Conservation (phyloP, 2,888 invertebrate genomes). For the Apotomis capreana region DNA sequence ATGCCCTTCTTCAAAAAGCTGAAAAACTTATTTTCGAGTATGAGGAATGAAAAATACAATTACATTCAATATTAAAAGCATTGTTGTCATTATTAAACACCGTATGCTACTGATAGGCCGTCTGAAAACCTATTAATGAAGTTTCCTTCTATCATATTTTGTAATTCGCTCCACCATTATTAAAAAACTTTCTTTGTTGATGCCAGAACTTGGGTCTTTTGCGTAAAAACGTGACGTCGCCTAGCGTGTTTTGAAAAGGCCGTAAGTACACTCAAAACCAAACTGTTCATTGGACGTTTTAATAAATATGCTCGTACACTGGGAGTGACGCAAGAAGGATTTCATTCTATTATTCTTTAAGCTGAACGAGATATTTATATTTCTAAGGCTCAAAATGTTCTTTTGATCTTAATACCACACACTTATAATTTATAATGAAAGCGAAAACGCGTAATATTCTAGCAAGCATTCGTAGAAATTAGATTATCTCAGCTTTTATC, state of each 20-base stretch:
- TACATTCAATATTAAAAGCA: no score
- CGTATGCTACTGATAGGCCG: background rate
- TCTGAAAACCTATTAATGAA: slow-evolving; percentile 18
- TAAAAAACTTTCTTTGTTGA: slow-evolving; percentile 28
- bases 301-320: background rate
- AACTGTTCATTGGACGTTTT: background rate
- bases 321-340: slow-evolving; percentile 19
- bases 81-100: no score
- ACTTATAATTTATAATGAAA: slow-evolving; percentile 20
- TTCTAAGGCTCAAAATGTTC: slow-evolving; percentile 14
- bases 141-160: slow-evolving; percentile 25
- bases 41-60: no score
- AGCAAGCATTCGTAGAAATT: slow-evolving; percentile 4
- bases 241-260: background rate
- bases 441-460: slow-evolving; percentile 9
- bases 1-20: no score
- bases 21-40: no score
- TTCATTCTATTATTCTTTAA: slow-evolving; percentile 18
- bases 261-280: background rate
- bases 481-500: background rate
- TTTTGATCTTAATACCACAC: slow-evolving; percentile 33
- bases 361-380: slow-evolving; percentile 11
- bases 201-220: slow-evolving; percentile 12
- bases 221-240: slow-evolving; percentile 14
- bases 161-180: slow-evolving; percentile 28